phyloP scores from a whole-genome alignment of 2,888 invertebrate genomes.

The Oligia latruncula region DNA sequence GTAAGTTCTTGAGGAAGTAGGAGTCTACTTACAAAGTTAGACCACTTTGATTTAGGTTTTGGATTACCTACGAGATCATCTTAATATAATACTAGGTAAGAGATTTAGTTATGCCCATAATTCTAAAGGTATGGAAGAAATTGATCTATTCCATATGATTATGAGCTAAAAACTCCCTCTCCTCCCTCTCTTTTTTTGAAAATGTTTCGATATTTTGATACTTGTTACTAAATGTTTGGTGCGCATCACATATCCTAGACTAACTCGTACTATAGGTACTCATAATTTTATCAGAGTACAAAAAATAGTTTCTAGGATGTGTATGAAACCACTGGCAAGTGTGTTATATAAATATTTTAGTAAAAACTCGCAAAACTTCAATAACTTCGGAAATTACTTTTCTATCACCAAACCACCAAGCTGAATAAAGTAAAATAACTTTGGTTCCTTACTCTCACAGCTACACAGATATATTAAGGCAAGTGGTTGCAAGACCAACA shows the following conservation, averaged over 20 bases:
- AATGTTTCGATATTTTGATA: no score
- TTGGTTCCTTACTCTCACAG: constrained; percentile 2
- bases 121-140: background rate
- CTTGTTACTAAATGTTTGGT: no score
- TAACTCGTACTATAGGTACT: no score
- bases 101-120: background rate
- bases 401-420: background rate
- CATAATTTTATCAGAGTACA: no score
- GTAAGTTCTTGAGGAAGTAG: background rate
- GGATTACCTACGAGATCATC: background rate
- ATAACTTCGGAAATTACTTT: constrained; percentile 40
- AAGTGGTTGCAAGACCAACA: constrained; percentile 53
- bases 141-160: background rate
- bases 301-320: background rate
- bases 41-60: constrained; percentile 1
- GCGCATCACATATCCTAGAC: no score
- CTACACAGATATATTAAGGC: constrained; percentile 39
- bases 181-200: no score
- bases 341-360: constrained; percentile 5
- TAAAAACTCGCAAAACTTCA: background rate
- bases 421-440: constrained; percentile 35
- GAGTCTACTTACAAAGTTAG: background rate
- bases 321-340: background rate
- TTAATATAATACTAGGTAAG: background rate
- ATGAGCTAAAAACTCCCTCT: no score